Evolutionary conservation across 92 coral and sea anemone species (phyloP).

Genomic region (Siderastrea siderea): DNA sequence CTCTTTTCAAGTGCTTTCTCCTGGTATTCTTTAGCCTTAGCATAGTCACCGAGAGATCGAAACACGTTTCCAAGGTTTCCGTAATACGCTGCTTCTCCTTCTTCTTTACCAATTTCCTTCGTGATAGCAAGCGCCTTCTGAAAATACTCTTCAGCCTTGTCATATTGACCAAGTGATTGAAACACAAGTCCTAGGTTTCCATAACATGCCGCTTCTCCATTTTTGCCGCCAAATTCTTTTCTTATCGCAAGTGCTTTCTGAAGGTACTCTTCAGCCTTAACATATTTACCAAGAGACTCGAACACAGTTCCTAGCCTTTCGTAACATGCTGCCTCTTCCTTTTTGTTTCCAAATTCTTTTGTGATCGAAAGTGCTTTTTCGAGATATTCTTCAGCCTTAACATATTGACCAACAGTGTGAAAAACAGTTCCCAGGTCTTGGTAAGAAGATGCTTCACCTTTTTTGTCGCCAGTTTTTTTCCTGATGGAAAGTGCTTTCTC

Average conservation of each 20-base stretch:
- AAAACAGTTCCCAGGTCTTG: neutral
- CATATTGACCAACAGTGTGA: neutral
- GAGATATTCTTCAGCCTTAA: neutral
- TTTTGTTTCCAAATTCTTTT: neutral
- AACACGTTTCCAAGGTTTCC: slow-evolving; percentile 15
- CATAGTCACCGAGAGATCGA: neutral
- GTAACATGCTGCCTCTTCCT: too few relatives aligned
- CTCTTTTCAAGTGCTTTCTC: neutral
- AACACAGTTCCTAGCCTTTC: too few relatives aligned
- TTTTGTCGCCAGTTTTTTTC: neutral
- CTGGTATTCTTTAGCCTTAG: neutral
- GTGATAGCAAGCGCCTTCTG: neutral
- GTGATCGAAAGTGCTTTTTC: neutral
- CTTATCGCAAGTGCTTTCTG: neutral
- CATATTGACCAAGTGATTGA: neutral
- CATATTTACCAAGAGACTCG: neutral
- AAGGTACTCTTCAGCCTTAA: neutral
- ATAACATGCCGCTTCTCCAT: neutral
- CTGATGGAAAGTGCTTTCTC: slow-evolving; percentile 1
- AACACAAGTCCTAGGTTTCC: neutral
- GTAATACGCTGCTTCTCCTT: neutral
- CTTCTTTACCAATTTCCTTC: neutral
- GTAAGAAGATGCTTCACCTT: neutral
- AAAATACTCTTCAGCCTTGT: neutral
- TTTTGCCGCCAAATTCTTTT: neutral